Base-by-base conservation (phyloP, 2,797 vertebrate species). In the Miichthys miiuy region DNA sequence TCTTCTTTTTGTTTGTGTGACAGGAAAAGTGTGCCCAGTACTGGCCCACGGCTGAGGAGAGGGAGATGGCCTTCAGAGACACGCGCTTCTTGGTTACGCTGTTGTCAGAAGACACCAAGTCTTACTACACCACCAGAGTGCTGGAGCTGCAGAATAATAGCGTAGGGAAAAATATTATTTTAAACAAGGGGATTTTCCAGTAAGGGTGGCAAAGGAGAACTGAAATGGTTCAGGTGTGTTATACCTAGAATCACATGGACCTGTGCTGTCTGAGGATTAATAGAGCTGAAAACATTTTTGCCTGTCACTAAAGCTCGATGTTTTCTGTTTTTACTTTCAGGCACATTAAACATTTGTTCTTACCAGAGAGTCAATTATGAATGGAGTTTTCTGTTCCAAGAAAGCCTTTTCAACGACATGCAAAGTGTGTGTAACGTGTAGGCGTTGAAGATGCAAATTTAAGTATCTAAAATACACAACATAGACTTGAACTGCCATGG, bases 1-100 rank as follows among this genome's bases (percentile, higher is more conserved):
- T 42, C 8, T 55, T 7, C 1, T 46, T 74, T 63, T 20, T 73
- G 30, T 23, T 62, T 73, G 12, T 66, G 20, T 78, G 63, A 72
- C 90, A 99, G 98, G 90, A 99, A 87, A 99, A 99, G 86, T 99
- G 98, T 92, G 98, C 98, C 6, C 98, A 99, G 92, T 99, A 99
- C 91, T 99, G 98, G 98, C 98, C 98, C 21, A 96, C 91, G 41
- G 94, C 95, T 18, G 97, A 97, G 75, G 97, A 99, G 82, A 94
- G 89, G 5, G 96, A 98, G 84, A 98, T 97, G 97, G 48, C 96
- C 41, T 99, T 99, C 84, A 95, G 96, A 77, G 98, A 99, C 71
- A 97, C 97, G 0, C 91, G 95, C 69, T 97, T 99, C 91, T 88
- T 96, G 55, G 93, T 99, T 88, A 97, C 95, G 0, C 92, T 99